Evolutionary conservation across 2,888 invertebrate genomes (phyloP), one percentile per base, ranked within the genome.

Genomic region (Gryllus longicercus): DNA sequence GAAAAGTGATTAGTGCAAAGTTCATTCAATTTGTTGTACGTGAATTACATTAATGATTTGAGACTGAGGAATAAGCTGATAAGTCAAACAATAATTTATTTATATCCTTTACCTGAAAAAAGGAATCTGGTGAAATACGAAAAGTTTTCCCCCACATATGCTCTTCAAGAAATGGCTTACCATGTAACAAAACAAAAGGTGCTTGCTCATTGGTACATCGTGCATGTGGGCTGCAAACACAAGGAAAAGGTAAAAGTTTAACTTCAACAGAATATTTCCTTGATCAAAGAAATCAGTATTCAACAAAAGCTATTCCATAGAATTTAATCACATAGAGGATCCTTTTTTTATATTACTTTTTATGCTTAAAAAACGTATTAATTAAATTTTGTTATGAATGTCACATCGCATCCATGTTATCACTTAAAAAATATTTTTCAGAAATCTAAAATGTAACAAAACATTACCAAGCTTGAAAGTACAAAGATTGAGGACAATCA

Each of bases 61-160:
- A 38, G 8, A 38, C 25, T 25, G 25, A 25, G 25, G 25, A 25
- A 25, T 25, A 25, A 25, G 4, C 25, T 25, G 25, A 25, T 25
- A 38, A 38, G 38, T 8, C 38, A 38, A 38, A 38, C 8, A 8
- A 8, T 38, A 38, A 38, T 38, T 38, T 8, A 38, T 38, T 38
- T 38, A 5, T 8, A 8, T 38, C 5, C 8, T 38, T 38, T 11
- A 90, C 88, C 86, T 89, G 88, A 83, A 89, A 88, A 83, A 89
- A 89, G 2, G 89, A 86, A 23, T 87, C 86, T 1, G 89, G 88
- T 11, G 88, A 88, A 51, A 88, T 86, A 51, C 85, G 85, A 82
- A 89, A 88, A n/a, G 86, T 84, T 51, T 85, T 83, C 14, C 85
- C 86, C 74, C 85, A 82, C 1, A 88, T 80, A 8, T 84, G 84